Evolutionary conservation across 2,797 vertebrate genomes (phyloP).

Genomic region (Eulemur coronatus): DNA sequence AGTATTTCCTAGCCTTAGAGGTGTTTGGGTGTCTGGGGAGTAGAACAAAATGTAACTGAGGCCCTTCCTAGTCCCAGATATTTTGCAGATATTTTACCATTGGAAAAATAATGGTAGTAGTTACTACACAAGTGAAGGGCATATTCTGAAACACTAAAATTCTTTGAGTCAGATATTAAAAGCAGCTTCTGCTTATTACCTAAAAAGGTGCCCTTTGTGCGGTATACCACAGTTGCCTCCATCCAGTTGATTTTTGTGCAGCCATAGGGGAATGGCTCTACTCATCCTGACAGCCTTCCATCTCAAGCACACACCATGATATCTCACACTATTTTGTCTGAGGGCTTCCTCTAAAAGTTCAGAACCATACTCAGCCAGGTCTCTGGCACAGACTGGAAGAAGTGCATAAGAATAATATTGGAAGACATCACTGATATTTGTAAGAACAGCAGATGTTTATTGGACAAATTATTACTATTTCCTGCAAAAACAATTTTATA

Average conservation of each 20-base stretch:
- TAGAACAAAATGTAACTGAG: not conserved
- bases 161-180: conserved; percentile 9
- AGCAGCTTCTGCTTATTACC: not conserved
- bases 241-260: not conserved
- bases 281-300: not conserved
- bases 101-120: not conserved
- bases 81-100: not conserved
- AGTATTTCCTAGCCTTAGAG: not conserved
- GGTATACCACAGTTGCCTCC: not conserved
- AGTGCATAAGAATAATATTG: not conserved
- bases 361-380: not conserved
- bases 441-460: conserved; percentile 53
- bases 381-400: not conserved
- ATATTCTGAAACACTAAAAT: not conserved
- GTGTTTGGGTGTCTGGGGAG: not conserved
- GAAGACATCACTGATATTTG: not conserved
- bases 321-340: not conserved
- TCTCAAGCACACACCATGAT: not conserved
- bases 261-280: not conserved
- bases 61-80: not conserved
- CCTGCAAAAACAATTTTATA: conserved; percentile 21
- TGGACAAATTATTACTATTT: conserved; percentile 36
- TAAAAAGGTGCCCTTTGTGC: not conserved
- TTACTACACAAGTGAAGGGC: not conserved
- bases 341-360: not conserved